These are phyloP conservation scores for Oreohelix idahoensis DNA, from an alignment of 1,140 invertebrate genomes.

Conservation along the genomic window DNA sequence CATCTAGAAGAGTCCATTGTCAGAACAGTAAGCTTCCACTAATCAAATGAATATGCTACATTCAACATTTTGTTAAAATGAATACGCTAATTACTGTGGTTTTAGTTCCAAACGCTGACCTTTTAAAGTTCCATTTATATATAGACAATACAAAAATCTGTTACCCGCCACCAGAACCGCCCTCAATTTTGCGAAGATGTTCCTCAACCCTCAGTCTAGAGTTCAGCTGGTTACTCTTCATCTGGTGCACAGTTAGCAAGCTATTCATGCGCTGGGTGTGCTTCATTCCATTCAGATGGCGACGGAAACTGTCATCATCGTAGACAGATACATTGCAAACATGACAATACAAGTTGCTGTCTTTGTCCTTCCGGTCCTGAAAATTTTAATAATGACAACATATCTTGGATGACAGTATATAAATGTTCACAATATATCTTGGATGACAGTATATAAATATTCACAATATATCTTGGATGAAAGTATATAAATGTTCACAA, in stretches of 20 bases:
- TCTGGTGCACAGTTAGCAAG: constrained; percentile 48
- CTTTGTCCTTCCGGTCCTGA: constrained; percentile 38
- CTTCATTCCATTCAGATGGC: constrained; percentile 54
- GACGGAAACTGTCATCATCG: constrained; percentile 52
- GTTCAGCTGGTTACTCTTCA: constrained; percentile 51
- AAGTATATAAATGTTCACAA: no score
- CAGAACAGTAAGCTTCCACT: no score
- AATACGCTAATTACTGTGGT: no score
- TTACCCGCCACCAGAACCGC: constrained; percentile 23
- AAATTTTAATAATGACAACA: neutral
- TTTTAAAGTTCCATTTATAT: no score
- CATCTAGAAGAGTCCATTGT: no score
- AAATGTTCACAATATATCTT: no score
- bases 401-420: no score
- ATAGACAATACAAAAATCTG: neutral
- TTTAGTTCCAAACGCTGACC: no score
- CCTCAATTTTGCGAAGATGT: constrained; percentile 56
- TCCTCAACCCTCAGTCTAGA: constrained; percentile 57
- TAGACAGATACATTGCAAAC: constrained; percentile 53
- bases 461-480: no score
- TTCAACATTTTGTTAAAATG: no score
- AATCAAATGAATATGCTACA: no score
- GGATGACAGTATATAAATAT: no score
- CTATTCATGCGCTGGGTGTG: constrained; percentile 55
- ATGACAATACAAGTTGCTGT: constrained; percentile 54